Evolutionary conservation across 2,888 invertebrate species (phyloP).

Genomic region (Dynastes grantii): DNA sequence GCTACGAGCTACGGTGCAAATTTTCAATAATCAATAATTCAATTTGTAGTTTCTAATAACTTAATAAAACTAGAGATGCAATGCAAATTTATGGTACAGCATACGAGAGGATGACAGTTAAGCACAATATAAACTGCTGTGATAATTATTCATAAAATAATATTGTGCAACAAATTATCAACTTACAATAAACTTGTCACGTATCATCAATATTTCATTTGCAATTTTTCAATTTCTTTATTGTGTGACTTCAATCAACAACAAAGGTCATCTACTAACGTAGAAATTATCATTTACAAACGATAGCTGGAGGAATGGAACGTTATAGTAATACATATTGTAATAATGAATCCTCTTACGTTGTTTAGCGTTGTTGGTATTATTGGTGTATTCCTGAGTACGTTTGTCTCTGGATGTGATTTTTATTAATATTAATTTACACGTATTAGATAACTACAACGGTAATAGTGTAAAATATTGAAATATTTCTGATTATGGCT

Average conservation of each 20-base stretch:
- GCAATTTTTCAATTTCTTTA: constrained; percentile 8
- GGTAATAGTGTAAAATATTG: constrained; percentile 22
- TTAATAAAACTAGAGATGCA: no score
- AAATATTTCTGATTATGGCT: background rate
- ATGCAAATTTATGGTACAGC: no score
- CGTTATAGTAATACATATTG: background rate
- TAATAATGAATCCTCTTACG: constrained; percentile 8
- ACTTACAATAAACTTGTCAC: no score
- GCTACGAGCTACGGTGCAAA: no score
- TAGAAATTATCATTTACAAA: constrained; percentile 5
- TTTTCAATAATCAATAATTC: no score
- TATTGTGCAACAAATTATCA: no score
- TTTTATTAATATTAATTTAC: constrained; percentile 34
- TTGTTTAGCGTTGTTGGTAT: constrained; percentile 24
- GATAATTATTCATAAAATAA: no score
- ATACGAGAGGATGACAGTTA: no score
- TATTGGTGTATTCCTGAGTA: no score
- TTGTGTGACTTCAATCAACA: background rate
- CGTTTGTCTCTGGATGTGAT: constrained; percentile 21
- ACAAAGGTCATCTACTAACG: background rate
- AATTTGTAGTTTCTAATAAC: no score
- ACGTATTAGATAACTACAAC: background rate
- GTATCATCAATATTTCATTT: background rate
- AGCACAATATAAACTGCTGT: no score
- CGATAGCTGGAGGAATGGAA: background rate